A percentile compares a stretch with the other conserved stretches of the same genome.
Conservation (phyloP, 2,888 invertebrate genomes). For the Platycnemis pennipes region DNA sequence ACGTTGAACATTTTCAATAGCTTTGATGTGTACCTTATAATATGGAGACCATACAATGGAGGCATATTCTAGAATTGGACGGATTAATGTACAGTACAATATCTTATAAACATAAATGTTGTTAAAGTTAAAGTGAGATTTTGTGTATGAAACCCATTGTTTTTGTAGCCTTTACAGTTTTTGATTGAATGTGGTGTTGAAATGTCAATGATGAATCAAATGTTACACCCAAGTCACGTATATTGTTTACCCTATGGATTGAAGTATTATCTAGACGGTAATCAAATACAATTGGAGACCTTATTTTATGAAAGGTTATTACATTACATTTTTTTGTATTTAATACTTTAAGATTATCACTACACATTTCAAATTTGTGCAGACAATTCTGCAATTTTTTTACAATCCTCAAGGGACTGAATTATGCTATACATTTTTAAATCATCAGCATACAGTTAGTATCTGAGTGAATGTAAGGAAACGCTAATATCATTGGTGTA, state of each 20-base stretch:
- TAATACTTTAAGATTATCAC: background rate
- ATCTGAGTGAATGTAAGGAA: background rate
- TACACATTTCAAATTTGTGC: too few species aligned
- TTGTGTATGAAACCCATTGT: too few species aligned
- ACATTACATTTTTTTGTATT: background rate
- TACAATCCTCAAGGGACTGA: background rate
- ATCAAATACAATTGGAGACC: background rate
- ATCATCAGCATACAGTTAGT: slow-evolving; percentile 38
- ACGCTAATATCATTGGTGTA: background rate
- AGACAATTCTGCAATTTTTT: background rate
- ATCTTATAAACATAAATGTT: too few species aligned
- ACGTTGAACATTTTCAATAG: too few species aligned
- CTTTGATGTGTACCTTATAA: too few species aligned
- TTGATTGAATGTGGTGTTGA: too few species aligned
- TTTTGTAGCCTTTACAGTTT: too few species aligned
- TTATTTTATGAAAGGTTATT: background rate
- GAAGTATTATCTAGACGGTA: too few species aligned
- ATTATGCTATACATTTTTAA: background rate
- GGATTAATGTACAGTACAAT: too few species aligned
- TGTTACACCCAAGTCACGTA: background rate
- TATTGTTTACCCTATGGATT: background rate
- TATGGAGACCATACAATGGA: too few species aligned
- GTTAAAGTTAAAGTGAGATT: too few species aligned
- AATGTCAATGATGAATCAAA: background rate
- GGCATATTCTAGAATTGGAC: too few species aligned